Conservation (phyloP, 2,797 vertebrate genomes). For the Brachyalestes nurse region DNA sequence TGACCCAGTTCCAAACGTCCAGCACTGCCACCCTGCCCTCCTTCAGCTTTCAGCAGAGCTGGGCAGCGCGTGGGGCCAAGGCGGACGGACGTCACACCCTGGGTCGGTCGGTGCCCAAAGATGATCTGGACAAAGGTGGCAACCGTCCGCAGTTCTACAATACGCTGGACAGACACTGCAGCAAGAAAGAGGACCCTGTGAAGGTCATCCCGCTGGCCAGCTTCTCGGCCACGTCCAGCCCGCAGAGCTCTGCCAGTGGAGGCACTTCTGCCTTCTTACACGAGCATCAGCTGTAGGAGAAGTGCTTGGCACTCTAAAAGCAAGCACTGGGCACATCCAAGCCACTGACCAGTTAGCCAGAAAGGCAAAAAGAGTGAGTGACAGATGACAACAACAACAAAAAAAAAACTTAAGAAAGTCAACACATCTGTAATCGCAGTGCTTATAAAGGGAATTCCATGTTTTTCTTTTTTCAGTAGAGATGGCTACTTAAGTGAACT, state of each 20-base stretch:
- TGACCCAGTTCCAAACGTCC: constrained; percentile 86
- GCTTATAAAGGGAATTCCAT: constrained; percentile 50
- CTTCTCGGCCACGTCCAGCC: constrained; percentile 81
- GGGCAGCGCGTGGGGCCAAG: constrained; percentile 78
- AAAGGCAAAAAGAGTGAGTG: constrained; percentile 30
- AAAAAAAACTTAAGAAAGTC: constrained; percentile 56
- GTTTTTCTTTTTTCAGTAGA: constrained; percentile 16
- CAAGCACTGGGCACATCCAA: constrained; percentile 4
- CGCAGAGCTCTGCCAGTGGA: constrained; percentile 73
- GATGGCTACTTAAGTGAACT: constrained; percentile 42
- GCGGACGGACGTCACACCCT: constrained; percentile 87
- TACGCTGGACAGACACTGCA: constrained; percentile 89
- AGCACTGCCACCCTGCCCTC: constrained; percentile 77
- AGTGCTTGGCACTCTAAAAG: neutral
- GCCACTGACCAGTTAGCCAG: constrained; percentile 8
- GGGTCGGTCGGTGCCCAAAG: constrained; percentile 86
- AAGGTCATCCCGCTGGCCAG: constrained; percentile 94
- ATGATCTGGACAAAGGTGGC: constrained; percentile 85
- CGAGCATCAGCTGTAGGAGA: constrained; percentile 89
- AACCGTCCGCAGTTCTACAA: constrained; percentile 90
- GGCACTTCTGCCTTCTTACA: constrained; percentile 79
- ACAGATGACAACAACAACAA: neutral
- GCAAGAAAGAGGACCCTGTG: constrained; percentile 85
- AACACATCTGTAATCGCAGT: constrained; percentile 69
- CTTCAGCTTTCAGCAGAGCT: constrained; percentile 87